A percentile compares a stretch with the other conserved stretches of the same genome.
Conservation (phyloP, 1,140 invertebrate genomes). For the Cydia strobilella region DNA sequence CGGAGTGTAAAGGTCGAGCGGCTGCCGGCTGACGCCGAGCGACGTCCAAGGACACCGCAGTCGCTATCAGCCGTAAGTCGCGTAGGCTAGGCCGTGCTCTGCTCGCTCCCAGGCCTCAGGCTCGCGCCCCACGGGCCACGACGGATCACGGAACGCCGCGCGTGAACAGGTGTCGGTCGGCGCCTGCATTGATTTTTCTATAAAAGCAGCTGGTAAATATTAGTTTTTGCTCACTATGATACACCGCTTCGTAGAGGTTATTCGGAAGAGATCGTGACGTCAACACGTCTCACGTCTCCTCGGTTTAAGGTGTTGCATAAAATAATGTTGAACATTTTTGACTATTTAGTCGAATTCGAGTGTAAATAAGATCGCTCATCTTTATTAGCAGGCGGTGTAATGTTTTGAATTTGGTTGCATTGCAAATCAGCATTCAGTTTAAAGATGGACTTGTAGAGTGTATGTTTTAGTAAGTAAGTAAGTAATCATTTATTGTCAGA, state of each 20-base stretch:
- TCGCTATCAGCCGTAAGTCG: background rate
- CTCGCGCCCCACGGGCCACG: no score
- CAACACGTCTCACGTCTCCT: background rate
- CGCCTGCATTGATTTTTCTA: slow-evolving; percentile 55
- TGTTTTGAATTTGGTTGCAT: no score
- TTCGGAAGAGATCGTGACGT: slow-evolving; percentile 37
- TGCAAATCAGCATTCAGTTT: no score
- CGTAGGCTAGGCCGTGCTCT: background rate
- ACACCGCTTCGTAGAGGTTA: background rate
- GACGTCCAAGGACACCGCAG: slow-evolving; percentile 43
- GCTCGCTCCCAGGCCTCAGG: background rate
- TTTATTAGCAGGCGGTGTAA: no score
- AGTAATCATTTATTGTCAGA: no score
- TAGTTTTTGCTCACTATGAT: slow-evolving; percentile 29
- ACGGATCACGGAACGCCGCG: background rate
- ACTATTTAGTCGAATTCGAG: no score
- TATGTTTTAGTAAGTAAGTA: no score
- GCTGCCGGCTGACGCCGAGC: slow-evolving; percentile 33
- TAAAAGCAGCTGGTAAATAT: slow-evolving; percentile 48
- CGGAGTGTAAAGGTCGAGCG: slow-evolving; percentile 35
- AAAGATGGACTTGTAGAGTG: no score
- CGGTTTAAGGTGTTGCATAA: background rate
- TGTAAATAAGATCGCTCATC: no score
- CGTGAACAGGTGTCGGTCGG: slow-evolving; percentile 32
- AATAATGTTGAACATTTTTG: background rate